Percentiles rank a stretch among this genome's conserved stretches.
Evolutionary conservation across 2,797 vertebrate genomes (phyloP).

Genomic region (Eutrigla gurnardus): DNA sequence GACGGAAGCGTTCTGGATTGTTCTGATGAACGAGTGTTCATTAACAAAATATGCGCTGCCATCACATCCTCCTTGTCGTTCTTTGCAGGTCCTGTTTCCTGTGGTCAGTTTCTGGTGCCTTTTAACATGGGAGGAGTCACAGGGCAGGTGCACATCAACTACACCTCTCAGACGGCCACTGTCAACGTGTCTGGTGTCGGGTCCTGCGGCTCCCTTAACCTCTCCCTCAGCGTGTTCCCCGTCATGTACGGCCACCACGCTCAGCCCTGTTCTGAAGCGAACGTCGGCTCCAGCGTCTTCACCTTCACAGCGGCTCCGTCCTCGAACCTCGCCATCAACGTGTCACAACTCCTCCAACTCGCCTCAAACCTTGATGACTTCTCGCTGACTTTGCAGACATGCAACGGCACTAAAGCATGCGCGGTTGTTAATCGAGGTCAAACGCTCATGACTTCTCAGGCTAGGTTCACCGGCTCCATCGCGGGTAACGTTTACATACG

Average conservation of each 20-base stretch:
- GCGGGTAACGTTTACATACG: constrained; percentile 85
- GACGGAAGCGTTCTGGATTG: too few relatives aligned
- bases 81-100: constrained; percentile 71
- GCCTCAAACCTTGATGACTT: constrained; percentile 77
- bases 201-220: constrained; percentile 65
- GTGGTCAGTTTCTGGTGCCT: constrained; percentile 71
- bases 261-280: constrained; percentile 77
- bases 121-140: constrained; percentile 86
- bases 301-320: constrained; percentile 51
- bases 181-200: constrained; percentile 72
- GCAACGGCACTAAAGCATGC: constrained; percentile 72
- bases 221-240: constrained; percentile 83
- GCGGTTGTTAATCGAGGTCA: constrained; percentile 64
- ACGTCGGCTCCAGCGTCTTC: constrained; percentile 76
- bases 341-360: constrained; percentile 62
- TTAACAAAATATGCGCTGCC: not conserved
- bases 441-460: constrained; percentile 67
- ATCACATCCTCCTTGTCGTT: constrained; percentile 7
- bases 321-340: constrained; percentile 22
- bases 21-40: not conserved
- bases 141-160: constrained; percentile 79
- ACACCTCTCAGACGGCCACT: constrained; percentile 50
- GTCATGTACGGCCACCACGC: constrained; percentile 82
- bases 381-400: constrained; percentile 79
- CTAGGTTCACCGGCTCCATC: constrained; percentile 76